phyloP scores from a whole-genome alignment of 2,113 vertebrate species.

The Ictidomys tridecemlineatus region DNA sequence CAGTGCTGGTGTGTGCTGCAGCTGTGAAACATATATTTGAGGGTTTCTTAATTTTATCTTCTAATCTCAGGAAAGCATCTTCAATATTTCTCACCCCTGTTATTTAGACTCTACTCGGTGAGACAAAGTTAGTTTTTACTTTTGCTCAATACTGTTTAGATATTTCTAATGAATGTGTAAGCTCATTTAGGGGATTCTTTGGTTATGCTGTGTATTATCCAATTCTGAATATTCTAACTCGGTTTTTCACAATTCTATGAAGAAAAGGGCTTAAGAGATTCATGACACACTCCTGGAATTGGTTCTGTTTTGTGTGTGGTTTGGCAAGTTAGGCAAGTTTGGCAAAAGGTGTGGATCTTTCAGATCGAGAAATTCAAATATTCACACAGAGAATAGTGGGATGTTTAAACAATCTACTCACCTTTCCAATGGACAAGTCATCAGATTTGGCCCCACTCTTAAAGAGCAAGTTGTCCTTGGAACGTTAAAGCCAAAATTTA shows the following conservation, averaged over 20 bases:
- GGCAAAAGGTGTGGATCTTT: neutral
- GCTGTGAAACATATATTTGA: neutral
- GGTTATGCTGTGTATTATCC: neutral
- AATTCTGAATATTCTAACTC: neutral
- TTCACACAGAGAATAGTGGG: neutral
- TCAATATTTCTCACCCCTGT: neutral
- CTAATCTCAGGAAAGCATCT: neutral
- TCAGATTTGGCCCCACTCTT: neutral
- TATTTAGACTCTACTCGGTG: neutral
- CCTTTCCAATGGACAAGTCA: conserved; percentile 1
- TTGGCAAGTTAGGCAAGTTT: neutral
- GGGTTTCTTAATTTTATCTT: neutral
- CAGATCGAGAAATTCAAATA: neutral
- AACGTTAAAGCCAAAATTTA: conserved; percentile 44
- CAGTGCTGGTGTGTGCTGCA: neutral
- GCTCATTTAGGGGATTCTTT: neutral
- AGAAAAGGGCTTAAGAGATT: conserved; percentile 1
- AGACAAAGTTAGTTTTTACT: conserved; percentile 36
- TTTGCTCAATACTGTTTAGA: neutral
- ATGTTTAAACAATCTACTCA: neutral
- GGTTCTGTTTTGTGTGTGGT: neutral
- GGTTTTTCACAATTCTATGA: neutral
- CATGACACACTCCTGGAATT: neutral
- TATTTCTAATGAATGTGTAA: neutral
- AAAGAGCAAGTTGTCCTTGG: conserved; percentile 19